These are phyloP conservation scores for Neostethus bicornis DNA, from an alignment of 2,797 vertebrate species.

Conservation along the genomic window DNA sequence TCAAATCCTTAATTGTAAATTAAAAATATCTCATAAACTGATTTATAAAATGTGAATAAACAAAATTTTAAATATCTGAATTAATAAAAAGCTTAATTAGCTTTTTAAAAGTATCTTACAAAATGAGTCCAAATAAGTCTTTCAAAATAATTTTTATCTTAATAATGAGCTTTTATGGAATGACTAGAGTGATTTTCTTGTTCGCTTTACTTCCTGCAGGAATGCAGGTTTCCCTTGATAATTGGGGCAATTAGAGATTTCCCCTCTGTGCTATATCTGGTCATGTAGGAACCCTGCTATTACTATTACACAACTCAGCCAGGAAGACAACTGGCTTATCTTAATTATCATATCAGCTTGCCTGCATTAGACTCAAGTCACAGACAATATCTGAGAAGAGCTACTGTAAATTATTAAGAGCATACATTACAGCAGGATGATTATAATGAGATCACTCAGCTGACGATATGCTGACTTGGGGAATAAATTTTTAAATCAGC, in stretches of 20 bases:
- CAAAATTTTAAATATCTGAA: too few species aligned
- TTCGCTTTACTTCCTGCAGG: conserved; percentile 49
- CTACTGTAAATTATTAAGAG: conserved; percentile 71
- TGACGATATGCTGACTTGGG: background rate
- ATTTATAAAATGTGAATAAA: too few species aligned
- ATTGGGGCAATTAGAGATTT: conserved; percentile 76
- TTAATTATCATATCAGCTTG: conserved; percentile 75
- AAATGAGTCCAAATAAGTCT: too few species aligned
- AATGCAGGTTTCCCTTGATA: conserved; percentile 73
- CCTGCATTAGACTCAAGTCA: conserved; percentile 51
- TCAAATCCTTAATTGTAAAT: too few species aligned
- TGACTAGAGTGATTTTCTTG: too few species aligned
- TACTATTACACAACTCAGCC: conserved; percentile 63
- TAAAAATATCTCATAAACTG: too few species aligned
- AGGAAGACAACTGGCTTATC: conserved; percentile 57
- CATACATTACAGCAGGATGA: conserved; percentile 56
- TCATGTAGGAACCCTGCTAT: conserved; percentile 61
- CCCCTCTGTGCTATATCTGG: conserved; percentile 57
- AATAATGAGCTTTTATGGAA: too few species aligned
- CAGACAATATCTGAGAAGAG: conserved; percentile 42
- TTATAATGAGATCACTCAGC: conserved; percentile 45
- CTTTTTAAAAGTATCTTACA: too few species aligned
- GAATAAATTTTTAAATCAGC: conserved; percentile 5
- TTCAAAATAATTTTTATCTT: too few species aligned
- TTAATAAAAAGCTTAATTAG: too few species aligned